These are phyloP conservation scores for Cryptoprocta ferox DNA, from an alignment of 2,797 vertebrate species.

Conservation along the genomic window DNA sequence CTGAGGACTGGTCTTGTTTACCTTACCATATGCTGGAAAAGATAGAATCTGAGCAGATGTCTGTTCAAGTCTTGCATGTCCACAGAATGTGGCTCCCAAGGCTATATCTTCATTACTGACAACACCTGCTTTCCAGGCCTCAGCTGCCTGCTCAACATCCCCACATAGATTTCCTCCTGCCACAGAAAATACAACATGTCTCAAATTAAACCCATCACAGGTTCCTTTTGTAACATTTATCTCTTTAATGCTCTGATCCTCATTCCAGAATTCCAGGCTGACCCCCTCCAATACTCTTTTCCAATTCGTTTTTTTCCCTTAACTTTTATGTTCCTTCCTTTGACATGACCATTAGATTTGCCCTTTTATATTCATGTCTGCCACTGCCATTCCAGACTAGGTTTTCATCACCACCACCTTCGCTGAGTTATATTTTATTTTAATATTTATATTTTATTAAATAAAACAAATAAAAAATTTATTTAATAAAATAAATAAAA, in stretches of 20 bases:
- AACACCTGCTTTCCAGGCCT: not conserved
- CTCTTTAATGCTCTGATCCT: not conserved
- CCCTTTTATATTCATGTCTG: not conserved
- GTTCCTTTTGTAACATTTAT: not conserved
- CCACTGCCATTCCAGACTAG: not conserved
- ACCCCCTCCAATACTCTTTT: not conserved
- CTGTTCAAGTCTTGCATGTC: not conserved
- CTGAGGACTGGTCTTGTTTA: not conserved
- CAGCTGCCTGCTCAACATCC: not conserved
- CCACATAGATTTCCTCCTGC: not conserved
- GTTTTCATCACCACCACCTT: not conserved
- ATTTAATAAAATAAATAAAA: too few species aligned
- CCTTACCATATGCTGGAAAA: not conserved
- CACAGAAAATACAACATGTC: not conserved
- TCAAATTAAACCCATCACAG: slow-evolving; percentile 9
- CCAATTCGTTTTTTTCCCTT: not conserved
- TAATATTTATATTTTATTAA: not conserved
- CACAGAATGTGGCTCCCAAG: slow-evolving; percentile 18
- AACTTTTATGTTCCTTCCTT: not conserved
- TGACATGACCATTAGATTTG: not conserved
- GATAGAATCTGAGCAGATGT: not conserved
- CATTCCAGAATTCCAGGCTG: not conserved
- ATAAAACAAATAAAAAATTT: too few species aligned
- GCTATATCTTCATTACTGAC: not conserved
- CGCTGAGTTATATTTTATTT: not conserved